A percentile compares a stretch with the other conserved stretches of the same genome.
phyloP scores from a whole-genome alignment of 2,797 vertebrate genomes.

The Arrhamphus sclerolepis region DNA sequence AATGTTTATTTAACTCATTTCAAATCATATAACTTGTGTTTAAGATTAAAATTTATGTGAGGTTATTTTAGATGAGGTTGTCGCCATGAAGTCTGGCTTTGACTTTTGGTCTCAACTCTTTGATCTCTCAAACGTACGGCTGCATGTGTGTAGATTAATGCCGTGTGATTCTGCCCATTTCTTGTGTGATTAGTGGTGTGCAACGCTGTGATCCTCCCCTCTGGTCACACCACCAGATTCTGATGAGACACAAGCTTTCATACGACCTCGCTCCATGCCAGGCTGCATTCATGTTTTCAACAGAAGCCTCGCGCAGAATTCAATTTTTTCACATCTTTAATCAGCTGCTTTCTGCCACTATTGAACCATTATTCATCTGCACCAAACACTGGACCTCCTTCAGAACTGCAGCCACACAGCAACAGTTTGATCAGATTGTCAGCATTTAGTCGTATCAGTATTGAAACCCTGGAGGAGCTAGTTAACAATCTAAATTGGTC shows the following conservation, averaged over 20 bases:
- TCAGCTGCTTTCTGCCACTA: not conserved
- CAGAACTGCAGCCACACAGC: too few species aligned
- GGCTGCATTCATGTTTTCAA: not conserved
- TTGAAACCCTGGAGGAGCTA: too few species aligned
- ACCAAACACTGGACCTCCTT: too few species aligned
- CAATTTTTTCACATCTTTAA: not conserved
- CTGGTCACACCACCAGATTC: slow-evolving; percentile 34
- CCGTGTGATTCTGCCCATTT: slow-evolving; percentile 43
- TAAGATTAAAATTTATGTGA: not conserved
- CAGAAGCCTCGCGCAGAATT: not conserved
- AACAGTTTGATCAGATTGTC: too few species aligned
- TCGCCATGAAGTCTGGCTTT: slow-evolving; percentile 26
- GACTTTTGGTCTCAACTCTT: slow-evolving; percentile 5
- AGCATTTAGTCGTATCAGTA: too few species aligned
- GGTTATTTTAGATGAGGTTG: slow-evolving; percentile 29
- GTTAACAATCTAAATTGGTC: too few species aligned
- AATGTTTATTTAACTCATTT: slow-evolving; percentile 17
- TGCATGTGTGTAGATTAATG: slow-evolving; percentile 29
- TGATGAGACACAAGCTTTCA: not conserved
- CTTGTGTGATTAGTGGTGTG: slow-evolving; percentile 57
- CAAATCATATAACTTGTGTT: slow-evolving; percentile 10
- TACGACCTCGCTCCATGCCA: not conserved
- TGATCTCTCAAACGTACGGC: slow-evolving; percentile 36
- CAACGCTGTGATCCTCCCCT: slow-evolving; percentile 53
- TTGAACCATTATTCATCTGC: not conserved